Conservation (phyloP, 2,797 vertebrate species). For the Crax fasciolata region DNA sequence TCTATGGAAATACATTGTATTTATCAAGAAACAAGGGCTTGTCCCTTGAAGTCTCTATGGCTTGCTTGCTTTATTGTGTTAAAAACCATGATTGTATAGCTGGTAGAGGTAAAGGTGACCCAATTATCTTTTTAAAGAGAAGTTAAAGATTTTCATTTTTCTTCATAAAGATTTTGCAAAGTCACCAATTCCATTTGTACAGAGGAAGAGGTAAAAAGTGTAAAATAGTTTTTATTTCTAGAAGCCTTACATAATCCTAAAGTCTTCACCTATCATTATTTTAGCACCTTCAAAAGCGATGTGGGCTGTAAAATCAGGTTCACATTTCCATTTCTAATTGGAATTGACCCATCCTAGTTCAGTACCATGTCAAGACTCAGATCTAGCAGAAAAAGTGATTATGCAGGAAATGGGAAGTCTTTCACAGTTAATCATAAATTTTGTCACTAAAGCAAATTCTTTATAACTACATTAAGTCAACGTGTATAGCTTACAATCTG, state of each 20-base stretch:
- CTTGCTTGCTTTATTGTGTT: background rate
- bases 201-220: constrained; percentile 24
- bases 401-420: constrained; percentile 7
- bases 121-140: background rate
- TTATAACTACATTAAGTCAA: constrained; percentile 22
- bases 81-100: background rate
- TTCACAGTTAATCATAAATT: constrained; percentile 7
- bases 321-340: constrained; percentile 25
- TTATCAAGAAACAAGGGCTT: background rate
- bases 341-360: background rate
- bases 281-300: background rate
- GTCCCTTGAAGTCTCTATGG: background rate
- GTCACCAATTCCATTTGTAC: background rate
- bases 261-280: background rate
- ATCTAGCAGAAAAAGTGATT: background rate
- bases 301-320: background rate
- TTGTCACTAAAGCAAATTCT: constrained; percentile 15
- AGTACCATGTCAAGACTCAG: background rate
- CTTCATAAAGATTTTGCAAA: background rate
- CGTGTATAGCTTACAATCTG: constrained; percentile 12
- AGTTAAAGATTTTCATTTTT: background rate
- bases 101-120: background rate
- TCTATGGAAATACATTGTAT: background rate
- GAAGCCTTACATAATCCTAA: constrained; percentile 23
- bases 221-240: constrained; percentile 28